Evolutionary conservation across 2,888 invertebrate genomes (phyloP).

Genomic region (Seira sanloemensis): DNA sequence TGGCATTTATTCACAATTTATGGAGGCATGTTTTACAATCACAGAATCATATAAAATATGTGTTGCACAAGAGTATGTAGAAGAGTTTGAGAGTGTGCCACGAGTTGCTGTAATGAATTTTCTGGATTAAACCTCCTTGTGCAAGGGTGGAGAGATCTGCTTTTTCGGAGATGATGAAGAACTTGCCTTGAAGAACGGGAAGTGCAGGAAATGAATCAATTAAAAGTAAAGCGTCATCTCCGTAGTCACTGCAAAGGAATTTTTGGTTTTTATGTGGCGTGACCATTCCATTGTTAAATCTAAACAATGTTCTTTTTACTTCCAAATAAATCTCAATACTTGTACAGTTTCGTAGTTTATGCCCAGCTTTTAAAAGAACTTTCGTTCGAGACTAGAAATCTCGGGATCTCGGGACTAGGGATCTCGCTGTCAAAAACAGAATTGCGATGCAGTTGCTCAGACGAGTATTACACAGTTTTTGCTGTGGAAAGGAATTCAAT

Average conservation of each 20-base stretch:
- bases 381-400: too few species aligned
- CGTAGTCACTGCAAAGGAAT: too few species aligned
- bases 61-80: background rate
- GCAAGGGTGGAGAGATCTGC: background rate
- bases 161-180: background rate
- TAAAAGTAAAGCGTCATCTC: background rate
- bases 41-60: background rate
- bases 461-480: too few species aligned
- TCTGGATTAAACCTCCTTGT: background rate
- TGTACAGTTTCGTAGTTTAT: too few species aligned
- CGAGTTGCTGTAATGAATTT: background rate
- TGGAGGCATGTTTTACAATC: slow-evolving; percentile 7
- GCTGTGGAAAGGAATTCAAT: slow-evolving; percentile 10
- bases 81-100: background rate
- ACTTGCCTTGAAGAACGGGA: background rate
- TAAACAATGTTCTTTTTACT: too few species aligned
- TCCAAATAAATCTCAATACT: too few species aligned
- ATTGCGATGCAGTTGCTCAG: too few species aligned
- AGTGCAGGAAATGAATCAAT: slow-evolving; percentile 19
- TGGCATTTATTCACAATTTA: slow-evolving; percentile 17
- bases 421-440: too few species aligned
- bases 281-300: too few species aligned
- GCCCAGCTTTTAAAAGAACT: too few species aligned
- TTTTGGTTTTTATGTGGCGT: too few species aligned
- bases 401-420: too few species aligned